phyloP scores from a whole-genome alignment of 2,888 invertebrate species.

The Eutolmus rufibarbis region DNA sequence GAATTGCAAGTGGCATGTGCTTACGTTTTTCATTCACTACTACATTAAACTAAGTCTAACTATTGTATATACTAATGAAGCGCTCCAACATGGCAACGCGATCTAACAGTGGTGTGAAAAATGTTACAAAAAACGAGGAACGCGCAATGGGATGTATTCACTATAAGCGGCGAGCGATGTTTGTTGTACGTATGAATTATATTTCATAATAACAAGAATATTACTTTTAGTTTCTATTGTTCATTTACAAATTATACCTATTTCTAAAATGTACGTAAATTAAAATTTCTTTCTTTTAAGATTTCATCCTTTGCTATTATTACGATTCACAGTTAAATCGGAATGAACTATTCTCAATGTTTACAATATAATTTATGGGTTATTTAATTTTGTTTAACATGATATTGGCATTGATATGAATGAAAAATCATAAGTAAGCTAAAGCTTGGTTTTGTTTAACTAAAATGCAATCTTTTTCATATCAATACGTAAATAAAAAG shows the following conservation, averaged over 20 bases:
- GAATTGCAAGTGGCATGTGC: background rate
- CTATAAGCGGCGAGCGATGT: slow-evolving; percentile 84
- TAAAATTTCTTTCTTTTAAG: too few relatives aligned
- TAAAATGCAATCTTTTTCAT: too few relatives aligned
- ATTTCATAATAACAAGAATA: background rate
- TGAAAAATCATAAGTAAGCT: too few relatives aligned
- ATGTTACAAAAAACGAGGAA: background rate
- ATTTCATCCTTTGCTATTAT: too few relatives aligned
- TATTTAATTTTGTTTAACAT: too few relatives aligned
- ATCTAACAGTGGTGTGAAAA: background rate
- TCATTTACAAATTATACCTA: background rate
- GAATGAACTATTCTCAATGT: too few relatives aligned
- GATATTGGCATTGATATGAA: too few relatives aligned
- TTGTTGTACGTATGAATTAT: slow-evolving; percentile 73
- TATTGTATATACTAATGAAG: background rate
- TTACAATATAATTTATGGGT: too few relatives aligned
- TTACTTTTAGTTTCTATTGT: background rate
- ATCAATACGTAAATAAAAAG: too few relatives aligned
- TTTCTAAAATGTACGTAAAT: background rate
- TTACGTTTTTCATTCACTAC: background rate
- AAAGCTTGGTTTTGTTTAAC: too few relatives aligned
- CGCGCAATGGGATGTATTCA: slow-evolving; percentile 73
- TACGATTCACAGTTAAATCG: too few relatives aligned
- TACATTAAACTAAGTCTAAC: background rate
- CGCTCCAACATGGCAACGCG: background rate